Conservation (phyloP, 2,797 vertebrate genomes). For the Gobio occitaniae region DNA sequence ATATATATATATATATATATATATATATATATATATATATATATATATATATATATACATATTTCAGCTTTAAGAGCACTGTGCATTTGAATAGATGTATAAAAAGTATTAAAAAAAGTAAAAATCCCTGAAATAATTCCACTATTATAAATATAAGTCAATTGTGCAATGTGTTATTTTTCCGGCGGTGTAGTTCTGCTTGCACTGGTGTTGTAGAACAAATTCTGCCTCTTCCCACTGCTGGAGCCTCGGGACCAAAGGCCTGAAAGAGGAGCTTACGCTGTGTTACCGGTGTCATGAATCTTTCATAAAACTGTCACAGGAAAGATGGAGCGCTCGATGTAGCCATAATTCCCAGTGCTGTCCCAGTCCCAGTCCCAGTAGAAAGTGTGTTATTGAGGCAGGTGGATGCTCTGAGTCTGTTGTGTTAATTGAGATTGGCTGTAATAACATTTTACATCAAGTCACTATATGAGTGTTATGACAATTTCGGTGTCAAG, state of each 20-base stretch:
- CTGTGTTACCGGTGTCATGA: constrained; percentile 49
- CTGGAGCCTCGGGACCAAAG: constrained; percentile 42
- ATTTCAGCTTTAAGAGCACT: neutral
- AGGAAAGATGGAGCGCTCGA: constrained; percentile 39
- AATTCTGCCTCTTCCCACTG: constrained; percentile 26
- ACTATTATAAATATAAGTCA: neutral
- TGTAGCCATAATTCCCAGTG: constrained; percentile 39
- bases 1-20: no score
- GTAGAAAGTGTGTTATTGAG: constrained; percentile 36
- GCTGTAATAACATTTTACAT: constrained; percentile 40
- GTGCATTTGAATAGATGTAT: neutral
- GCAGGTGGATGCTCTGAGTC: constrained; percentile 25
- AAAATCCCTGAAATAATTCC: neutral
- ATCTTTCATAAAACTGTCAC: constrained; percentile 57
- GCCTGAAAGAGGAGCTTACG: constrained; percentile 43
- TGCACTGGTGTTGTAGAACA: constrained; percentile 35
- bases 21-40: no score
- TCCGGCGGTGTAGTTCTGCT: neutral
- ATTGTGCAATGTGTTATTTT: constrained; percentile 13
- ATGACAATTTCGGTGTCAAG: constrained; percentile 33
- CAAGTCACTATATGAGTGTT: constrained; percentile 17
- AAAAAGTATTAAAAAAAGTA: neutral
- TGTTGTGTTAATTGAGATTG: constrained; percentile 51
- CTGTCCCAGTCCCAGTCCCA: constrained; percentile 31
- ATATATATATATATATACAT: neutral